Evolutionary conservation across 2,797 vertebrate genomes (phyloP), one percentile per base, ranked within the genome.

Genomic region (Labeo calbasu): DNA sequence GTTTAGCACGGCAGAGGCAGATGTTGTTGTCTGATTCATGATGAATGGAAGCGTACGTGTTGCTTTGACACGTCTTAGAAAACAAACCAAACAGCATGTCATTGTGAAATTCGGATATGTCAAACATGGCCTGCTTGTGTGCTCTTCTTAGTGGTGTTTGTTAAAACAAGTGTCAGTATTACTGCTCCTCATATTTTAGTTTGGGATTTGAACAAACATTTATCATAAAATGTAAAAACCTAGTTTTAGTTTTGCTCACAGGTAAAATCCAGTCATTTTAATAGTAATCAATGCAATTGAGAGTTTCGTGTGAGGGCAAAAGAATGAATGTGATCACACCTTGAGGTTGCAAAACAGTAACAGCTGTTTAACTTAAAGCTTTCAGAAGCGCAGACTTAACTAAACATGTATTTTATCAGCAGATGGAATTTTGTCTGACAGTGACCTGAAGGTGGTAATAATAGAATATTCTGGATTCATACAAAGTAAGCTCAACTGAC

Each of bases 1-100:
- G n/a, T 72, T 81, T 59, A 81, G 51, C 4, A 25, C 4, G 13
- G 55, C 80, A 76, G 59, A 65, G 59, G 70, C 80, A 65, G 80
- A 73, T 23, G 81, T 40, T 40, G 14, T 53, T 48, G 28, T 48
- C 23, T 57, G 72, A 48, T 46, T 77, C 12, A 51, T 57, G 70
- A 73, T 76, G 46, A 75, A 66, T 76, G 13, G 57, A 76, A 75
- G 10, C 3, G 36, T 69, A 32, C 23, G 10, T 78, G 19, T 36
- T 66, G 36, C 28, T 66, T 82, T 65, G 46, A 82, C 70, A 66
- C 5, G 0, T 82, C n/a, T 75, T 15, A 28, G 48, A 75, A 68
- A 76, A 53, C 73, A 59, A 68, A 83, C 12, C 21, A 70, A 83
- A 69, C 50, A 48, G 23, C n/a, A 11, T 55, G 61, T 77, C 65